Evolutionary conservation across 2,888 invertebrate genomes (phyloP).

Genomic region (Syritta pipiens): DNA sequence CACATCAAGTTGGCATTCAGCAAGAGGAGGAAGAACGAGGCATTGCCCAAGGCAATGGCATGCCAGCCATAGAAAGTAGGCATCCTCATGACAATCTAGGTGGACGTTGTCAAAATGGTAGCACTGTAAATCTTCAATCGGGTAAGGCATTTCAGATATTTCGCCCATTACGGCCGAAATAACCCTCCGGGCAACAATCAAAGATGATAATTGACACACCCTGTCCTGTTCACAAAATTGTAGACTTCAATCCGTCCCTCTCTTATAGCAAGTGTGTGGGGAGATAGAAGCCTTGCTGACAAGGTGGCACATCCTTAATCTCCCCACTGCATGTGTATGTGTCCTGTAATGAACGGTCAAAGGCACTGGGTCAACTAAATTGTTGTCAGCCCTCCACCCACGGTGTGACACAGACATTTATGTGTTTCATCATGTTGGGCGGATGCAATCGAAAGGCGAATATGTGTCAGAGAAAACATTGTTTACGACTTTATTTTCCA

Average conservation of each 20-base stretch:
- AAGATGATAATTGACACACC: slow-evolving; percentile 42
- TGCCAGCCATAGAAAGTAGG: no score
- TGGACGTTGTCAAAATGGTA: no score
- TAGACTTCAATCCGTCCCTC: neutral
- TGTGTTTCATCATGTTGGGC: slow-evolving; percentile 13
- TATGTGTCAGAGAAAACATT: slow-evolving; percentile 40
- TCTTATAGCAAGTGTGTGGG: neutral
- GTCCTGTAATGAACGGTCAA: slow-evolving; percentile 20
- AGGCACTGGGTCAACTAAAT: slow-evolving; percentile 11
- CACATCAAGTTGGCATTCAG: no score
- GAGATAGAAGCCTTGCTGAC: neutral
- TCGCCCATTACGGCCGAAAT: no score
- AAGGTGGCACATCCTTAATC: slow-evolving; percentile 30
- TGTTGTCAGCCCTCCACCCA: neutral
- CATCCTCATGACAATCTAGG: no score
- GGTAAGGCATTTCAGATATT: no score
- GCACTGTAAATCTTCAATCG: no score
- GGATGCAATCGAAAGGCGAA: slow-evolving; percentile 35
- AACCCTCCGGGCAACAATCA: slow-evolving; percentile 26
- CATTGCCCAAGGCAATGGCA: no score
- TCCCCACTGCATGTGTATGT: neutral
- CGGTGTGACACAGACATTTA: slow-evolving; percentile 13
- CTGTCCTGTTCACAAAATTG: slow-evolving; percentile 44
- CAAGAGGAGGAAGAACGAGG: no score
- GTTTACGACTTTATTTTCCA: slow-evolving; percentile 56